Evolutionary conservation across 2,113 vertebrate species (phyloP).

Genomic region (Malurus cyaneus): DNA sequence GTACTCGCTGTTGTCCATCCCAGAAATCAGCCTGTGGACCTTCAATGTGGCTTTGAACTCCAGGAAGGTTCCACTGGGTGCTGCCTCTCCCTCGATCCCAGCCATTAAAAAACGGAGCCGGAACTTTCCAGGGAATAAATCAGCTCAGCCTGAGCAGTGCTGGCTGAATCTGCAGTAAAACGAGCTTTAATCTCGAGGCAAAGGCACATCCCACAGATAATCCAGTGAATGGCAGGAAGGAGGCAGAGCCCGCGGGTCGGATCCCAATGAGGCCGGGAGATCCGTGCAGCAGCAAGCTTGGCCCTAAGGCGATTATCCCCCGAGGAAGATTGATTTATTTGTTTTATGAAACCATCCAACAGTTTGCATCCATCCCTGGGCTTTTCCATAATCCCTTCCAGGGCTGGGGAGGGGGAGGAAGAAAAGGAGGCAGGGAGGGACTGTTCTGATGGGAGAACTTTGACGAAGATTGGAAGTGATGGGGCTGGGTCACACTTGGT

Average conservation of each 20-base stretch:
- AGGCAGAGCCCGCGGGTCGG: not conserved
- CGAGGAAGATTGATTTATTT: not conserved
- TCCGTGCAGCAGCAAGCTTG: not conserved
- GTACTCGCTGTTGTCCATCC: not conserved
- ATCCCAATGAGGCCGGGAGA: not conserved
- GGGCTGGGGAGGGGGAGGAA: not conserved
- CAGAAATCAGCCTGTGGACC: not conserved
- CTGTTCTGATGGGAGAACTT: not conserved
- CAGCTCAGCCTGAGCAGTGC: not conserved
- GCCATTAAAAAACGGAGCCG: accelerated
- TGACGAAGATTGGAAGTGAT: not conserved
- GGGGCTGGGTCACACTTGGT: not conserved
- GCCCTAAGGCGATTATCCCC: conserved; percentile 3
- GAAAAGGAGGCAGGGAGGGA: not conserved
- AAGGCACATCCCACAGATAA: not conserved
- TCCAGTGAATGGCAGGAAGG: not conserved
- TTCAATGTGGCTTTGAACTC: not conserved
- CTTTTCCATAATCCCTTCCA: not conserved
- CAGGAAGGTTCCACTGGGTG: accelerated
- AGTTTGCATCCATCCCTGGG: not conserved
- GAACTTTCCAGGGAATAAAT: not conserved
- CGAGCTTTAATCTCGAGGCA: not conserved
- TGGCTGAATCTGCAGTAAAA: not conserved
- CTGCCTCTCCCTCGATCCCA: accelerated
- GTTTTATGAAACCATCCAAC: not conserved